Evolutionary conservation across 1,140 invertebrate genomes (phyloP).

Genomic region (Apis cerana): DNA sequence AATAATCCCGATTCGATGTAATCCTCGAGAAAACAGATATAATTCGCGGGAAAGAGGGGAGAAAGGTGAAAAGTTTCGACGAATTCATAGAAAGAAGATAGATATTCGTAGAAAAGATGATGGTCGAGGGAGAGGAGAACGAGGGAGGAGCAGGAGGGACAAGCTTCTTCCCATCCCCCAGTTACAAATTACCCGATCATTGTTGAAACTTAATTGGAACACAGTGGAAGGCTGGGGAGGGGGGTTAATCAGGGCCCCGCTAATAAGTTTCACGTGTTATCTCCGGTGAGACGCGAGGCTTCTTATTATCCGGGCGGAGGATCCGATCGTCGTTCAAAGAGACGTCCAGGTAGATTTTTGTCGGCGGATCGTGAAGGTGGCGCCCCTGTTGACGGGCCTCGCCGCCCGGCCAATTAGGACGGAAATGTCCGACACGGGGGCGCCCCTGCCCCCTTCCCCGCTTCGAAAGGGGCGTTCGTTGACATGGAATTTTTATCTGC

Average conservation of each 20-base stretch:
- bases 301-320: not conserved
- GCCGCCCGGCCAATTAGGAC: conserved; percentile 38
- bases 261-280: conserved; percentile 27
- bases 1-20: too few species aligned
- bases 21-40: too few species aligned
- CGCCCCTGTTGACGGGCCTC: not conserved
- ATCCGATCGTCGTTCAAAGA: conserved; percentile 2
- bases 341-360: conserved; percentile 15
- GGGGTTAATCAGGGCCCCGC: conserved; percentile 16
- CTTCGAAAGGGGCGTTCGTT: conserved; percentile 53
- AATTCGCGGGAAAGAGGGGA: too few species aligned
- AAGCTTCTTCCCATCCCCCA: not conserved
- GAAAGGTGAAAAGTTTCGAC: too few species aligned
- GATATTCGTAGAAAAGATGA: too few species aligned
- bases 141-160: too few species aligned
- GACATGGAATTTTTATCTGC: conserved; percentile 60
- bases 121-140: too few species aligned
- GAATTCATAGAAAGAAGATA: too few species aligned
- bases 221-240: too few species aligned
- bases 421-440: conserved; percentile 23
- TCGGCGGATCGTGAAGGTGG: not conserved
- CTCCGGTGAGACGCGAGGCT: not conserved
- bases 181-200: not conserved
- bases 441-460: not conserved
- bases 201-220: conserved; percentile 12